phyloP scores from a whole-genome alignment of 2,888 invertebrate genomes.

The Eupithecia dodoneata region DNA sequence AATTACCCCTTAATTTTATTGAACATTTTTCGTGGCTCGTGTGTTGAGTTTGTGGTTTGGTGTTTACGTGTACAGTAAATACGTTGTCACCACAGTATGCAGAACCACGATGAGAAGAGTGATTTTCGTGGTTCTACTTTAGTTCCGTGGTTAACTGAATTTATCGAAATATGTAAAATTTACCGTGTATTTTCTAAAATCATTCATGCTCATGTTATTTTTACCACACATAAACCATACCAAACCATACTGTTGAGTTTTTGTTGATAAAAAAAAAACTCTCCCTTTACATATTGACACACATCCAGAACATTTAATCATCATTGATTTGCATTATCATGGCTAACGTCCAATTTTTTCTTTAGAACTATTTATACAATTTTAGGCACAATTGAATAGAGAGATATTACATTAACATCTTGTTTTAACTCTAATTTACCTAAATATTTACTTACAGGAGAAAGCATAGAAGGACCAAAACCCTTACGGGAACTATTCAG shows the following conservation, averaged over 20 bases:
- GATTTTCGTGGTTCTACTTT: not conserved
- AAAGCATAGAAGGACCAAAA: constrained; percentile 39
- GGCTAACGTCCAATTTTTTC: not conserved
- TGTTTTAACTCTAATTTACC: not conserved
- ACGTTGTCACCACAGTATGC: not conserved
- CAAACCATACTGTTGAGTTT: not conserved
- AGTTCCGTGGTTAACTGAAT: not conserved
- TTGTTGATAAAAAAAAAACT: not conserved
- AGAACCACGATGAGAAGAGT: not conserved
- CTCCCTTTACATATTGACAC: not conserved
- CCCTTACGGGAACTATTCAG: constrained; percentile 68
- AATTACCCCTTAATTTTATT: not conserved
- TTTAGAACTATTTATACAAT: not conserved
- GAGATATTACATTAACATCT: not conserved
- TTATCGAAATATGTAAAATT: not conserved
- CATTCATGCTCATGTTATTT: not conserved
- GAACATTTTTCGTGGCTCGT: not conserved
- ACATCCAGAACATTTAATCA: not conserved
- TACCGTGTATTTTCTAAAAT: not conserved
- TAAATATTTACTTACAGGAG: constrained; percentile 21
- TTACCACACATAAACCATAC: not conserved
- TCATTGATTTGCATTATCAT: not conserved
- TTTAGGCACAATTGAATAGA: not conserved
- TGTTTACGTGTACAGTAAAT: not conserved
- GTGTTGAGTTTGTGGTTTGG: not conserved